Base-by-base conservation (phyloP, 2,113 vertebrate genomes). In the Megaleporinus macrocephalus region DNA sequence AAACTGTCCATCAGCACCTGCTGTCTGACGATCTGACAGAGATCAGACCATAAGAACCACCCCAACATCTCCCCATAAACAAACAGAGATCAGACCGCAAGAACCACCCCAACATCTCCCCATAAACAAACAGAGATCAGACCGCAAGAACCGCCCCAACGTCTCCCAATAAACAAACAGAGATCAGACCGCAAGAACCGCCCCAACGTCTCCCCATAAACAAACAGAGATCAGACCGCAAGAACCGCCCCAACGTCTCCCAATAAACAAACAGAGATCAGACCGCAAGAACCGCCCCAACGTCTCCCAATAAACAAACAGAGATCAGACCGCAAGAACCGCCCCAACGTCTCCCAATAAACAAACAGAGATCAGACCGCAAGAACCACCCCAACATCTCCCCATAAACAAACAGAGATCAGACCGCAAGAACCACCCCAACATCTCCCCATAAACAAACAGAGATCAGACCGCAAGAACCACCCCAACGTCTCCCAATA, bases 51-150 rank as follows among this genome's bases (percentile, higher is more conserved):
- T 30, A 62, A 73, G 66, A 76, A 33, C 53, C 30, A n/a, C 69
- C 53, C 79, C n/a, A n/a, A n/a, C n/a, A n/a, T n/a, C 24, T 26
- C 16, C 27, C 22, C 33, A 73, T 62, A 80, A 83, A 85, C 76
- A 82, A 82, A 83, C 81, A 76, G 27, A 24, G 24, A 30, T 55
- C 33, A 65, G 49, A 33, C 80, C 41, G 55, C 44, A 62, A 73
- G 66, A 76, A 33, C 53, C 30, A n/a, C 69, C n/a, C n/a, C n/a
- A n/a, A n/a, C n/a, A n/a, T n/a, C n/a, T n/a, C n/a, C n/a, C n/a
- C n/a, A n/a, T n/a, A n/a, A n/a, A n/a, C n/a, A n/a, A n/a, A 79
- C 76, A 76, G 27, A 24, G 24, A 30, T 55, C 33, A 65, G 49
- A 33, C 80, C 41, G 55, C 44, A 62, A 73, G 66, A 76, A 33